Conservation (phyloP, 2,797 vertebrate genomes). For the Anabacerthia variegaticeps region DNA sequence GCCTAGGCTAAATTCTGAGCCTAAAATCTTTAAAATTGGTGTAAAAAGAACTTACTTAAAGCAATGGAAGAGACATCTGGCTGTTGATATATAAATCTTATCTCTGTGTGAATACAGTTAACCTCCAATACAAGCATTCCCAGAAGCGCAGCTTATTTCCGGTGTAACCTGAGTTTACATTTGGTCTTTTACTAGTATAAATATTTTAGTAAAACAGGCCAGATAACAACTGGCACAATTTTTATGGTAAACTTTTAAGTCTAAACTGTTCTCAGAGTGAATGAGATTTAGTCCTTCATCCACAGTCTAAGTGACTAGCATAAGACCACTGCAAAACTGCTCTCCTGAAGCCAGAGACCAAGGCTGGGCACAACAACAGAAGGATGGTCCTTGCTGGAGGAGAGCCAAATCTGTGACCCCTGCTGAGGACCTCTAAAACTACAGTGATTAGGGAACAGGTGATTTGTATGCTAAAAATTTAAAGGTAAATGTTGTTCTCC, state of each 20-base stretch:
- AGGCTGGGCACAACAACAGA: background rate
- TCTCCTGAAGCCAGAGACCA: background rate
- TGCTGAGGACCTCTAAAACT: background rate
- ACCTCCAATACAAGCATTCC: background rate
- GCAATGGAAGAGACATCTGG: background rate
- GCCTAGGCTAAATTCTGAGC: background rate
- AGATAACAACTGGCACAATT: constrained; percentile 10
- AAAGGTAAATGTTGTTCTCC: background rate
- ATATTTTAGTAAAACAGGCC: constrained; percentile 38
- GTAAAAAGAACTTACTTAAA: background rate
- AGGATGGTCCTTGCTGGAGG: background rate
- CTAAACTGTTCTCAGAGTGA: constrained; percentile 4
- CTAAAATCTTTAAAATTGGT: background rate
- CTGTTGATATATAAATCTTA: background rate
- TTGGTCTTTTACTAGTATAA: constrained; percentile 40
- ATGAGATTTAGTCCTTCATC: constrained; percentile 3
- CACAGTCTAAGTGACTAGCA: background rate
- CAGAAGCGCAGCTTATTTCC: constrained; percentile 36
- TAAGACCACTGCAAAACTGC: background rate
- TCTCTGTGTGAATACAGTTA: background rate
- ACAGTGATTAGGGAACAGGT: background rate
- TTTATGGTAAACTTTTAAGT: background rate
- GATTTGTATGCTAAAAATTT: background rate
- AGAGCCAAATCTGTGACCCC: background rate
- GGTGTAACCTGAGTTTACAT: constrained; percentile 39